Base-by-base conservation (phyloP, 2,888 invertebrate genomes). In the Ormyrus rosae region DNA sequence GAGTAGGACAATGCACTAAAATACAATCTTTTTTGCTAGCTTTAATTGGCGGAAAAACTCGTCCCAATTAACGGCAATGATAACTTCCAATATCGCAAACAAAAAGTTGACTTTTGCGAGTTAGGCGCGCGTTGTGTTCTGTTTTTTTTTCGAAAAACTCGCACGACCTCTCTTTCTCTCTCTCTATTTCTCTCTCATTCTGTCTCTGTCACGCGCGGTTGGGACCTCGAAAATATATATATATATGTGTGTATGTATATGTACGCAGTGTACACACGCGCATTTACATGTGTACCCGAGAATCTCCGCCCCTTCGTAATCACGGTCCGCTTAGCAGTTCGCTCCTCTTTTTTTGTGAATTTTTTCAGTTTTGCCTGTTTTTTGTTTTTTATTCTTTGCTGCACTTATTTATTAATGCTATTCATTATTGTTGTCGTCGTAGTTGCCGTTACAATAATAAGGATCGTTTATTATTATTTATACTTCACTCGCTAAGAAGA, bases 401-500 rank as follows among this genome's bases (percentile, higher is more conserved):
- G 34, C 34, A 34, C 4, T 34, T 34, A 34, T 34, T 34, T 34
- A 34, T 34, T 34, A 34, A 34, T 34, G 34, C 34, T 34, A 34
- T 34, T 51, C 10, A 55, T 60, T 50, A 50, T 13, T 60, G 50
- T 60, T 73, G 13, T 56, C 13, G 6, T 60, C 34, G 34, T 34
- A 34, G 34, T 34, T 58, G 51, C 60, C 45, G 50, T 70, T 48
- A 13, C 60, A n/a, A 63, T 72, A 63, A 63, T 72, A 53, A 34
- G 34, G 4, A 61, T 60, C n/a, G 7, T 60, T 51, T 19, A 9
- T 67, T 65, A 56, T 65, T 45, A 55, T 6, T 53, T 70, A 63
- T 56, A 65, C 19, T 60, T 67, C 9, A 58, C 61, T 72, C 34
- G 46, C 67, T 67, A 73, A 19, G 34, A 86, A 34, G 83, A 85